Base-by-base conservation (phyloP, 2,113 vertebrate species). In the Grus americana region DNA sequence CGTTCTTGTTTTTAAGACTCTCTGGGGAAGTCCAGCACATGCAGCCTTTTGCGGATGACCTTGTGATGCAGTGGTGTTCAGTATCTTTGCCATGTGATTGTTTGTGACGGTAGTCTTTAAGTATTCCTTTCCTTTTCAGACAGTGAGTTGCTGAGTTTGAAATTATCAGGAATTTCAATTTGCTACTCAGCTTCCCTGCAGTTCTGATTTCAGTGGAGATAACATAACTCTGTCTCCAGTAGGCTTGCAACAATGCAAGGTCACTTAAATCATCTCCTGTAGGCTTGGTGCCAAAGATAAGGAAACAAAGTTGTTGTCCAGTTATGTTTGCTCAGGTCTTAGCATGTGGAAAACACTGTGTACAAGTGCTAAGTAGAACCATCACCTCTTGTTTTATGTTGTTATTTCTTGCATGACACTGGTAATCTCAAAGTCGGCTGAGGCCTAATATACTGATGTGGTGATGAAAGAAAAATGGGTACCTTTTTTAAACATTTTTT, bases 171-270 rank as follows among this genome's bases (percentile, higher is more conserved):
- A 95, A 95, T 96, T 97, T 95, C 90, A 96, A 52, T 96, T 95
- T 97, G 94, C 81, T 92, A n/a, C 80, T 97, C 86, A 62, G 84
- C 62, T 96, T 97, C 70, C 92, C 89, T 94, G 91, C 20, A 86
- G 96, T 97, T 97, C 95, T 95, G 97, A 97, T 97, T 95, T 97
- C 91, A 92, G 74, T 29, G 50, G 24, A 92, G 96, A 97, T 97
- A 97, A 95, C 80, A 59, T 93, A 94, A 90, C 91, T 94, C 74
- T 82, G 92, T 85, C 91, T 95, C 92, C 92, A 94, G 75, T 86
- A 92, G 70, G 81, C 85, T 95, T 94, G 62, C 93, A 97, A 97
- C 92, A 97, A 95, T 96, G 75, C 96, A 95, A 97, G 96, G 95
- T 97, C 97, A 95, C 78, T 95, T 68, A 94, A 95, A 92, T 95